Conservation (phyloP, 2,113 vertebrate species). For the Pavo muticus region DNA sequence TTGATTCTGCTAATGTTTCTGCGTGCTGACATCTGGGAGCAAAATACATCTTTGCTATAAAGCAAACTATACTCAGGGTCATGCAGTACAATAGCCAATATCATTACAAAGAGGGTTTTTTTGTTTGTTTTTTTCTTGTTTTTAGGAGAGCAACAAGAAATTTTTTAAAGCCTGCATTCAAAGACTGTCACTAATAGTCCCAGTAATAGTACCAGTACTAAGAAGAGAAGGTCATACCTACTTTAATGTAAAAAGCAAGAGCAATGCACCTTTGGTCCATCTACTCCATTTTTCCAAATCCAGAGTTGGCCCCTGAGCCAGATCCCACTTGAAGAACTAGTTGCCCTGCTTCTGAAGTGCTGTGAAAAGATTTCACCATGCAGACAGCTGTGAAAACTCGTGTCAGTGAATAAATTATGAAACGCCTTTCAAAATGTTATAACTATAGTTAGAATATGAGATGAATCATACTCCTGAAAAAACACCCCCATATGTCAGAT, state of each 20-base stretch:
- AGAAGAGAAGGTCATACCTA: neutral
- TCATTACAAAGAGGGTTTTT: neutral
- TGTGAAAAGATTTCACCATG: neutral
- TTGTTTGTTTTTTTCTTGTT: neutral
- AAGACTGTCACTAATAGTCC: neutral
- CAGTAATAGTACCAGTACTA: neutral
- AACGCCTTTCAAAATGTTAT: neutral
- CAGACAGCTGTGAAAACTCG: neutral
- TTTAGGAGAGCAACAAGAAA: neutral
- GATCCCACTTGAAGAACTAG: neutral
- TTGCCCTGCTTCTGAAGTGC: neutral
- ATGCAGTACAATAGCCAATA: neutral
- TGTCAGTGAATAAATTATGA: neutral
- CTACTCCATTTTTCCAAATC: neutral
- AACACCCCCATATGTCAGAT: conserved; percentile 7
- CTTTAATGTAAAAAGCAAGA: neutral
- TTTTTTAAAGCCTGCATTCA: neutral
- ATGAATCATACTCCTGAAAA: conserved; percentile 16
- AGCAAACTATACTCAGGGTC: conserved; percentile 10
- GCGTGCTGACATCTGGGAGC: conserved; percentile 34
- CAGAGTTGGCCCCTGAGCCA: neutral
- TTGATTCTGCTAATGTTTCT: conserved; percentile 76
- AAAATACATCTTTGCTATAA: conserved; percentile 31
- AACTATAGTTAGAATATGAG: neutral
- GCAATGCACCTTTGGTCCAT: neutral